A percentile compares a stretch with the other conserved stretches of the same genome.
Evolutionary conservation across 2,888 invertebrate genomes (phyloP).

Genomic region (Baccha elongata): DNA sequence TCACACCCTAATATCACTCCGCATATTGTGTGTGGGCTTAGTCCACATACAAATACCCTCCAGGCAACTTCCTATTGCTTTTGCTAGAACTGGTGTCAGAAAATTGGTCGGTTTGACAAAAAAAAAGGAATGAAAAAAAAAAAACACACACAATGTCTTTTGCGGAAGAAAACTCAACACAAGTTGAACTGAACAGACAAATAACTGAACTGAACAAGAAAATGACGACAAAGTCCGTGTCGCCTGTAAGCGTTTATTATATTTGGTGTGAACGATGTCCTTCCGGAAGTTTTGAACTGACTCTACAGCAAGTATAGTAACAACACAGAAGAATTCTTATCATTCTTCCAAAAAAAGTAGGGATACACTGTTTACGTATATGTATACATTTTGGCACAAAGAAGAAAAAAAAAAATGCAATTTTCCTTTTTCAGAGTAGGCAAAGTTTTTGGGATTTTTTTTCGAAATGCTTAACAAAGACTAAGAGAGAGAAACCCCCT

Average conservation of each 20-base stretch:
- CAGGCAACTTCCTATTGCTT: conserved; percentile 55
- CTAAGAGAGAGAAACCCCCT: not conserved
- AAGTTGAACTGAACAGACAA: conserved; percentile 70
- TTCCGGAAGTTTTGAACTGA: conserved; percentile 49
- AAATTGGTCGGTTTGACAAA: conserved; percentile 32
- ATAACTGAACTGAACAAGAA: conserved; percentile 55
- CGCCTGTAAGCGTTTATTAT: conserved; percentile 60
- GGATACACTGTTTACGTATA: conserved; percentile 18
- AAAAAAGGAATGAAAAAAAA: conserved; percentile 13
- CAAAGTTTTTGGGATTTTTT: conserved; percentile 45
- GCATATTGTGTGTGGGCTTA: not conserved
- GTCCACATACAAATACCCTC: conserved; percentile 16
- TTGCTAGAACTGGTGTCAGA: conserved; percentile 38
- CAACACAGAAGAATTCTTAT: conserved; percentile 6
- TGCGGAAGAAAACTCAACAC: conserved; percentile 47
- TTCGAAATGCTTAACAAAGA: not conserved
- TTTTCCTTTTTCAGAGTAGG: conserved; percentile 41
- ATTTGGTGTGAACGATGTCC: conserved; percentile 69
- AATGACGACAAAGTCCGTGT: conserved; percentile 27
- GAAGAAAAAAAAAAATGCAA: conserved; percentile 59
- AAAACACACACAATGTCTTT: conserved; percentile 34
- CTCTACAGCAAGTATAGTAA: no score
- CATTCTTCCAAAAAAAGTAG: not conserved
- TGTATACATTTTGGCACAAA: conserved; percentile 30
- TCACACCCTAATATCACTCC: not conserved